phyloP scores from a whole-genome alignment of 1,140 invertebrate genomes.

The Homalodisca vitripennis region DNA sequence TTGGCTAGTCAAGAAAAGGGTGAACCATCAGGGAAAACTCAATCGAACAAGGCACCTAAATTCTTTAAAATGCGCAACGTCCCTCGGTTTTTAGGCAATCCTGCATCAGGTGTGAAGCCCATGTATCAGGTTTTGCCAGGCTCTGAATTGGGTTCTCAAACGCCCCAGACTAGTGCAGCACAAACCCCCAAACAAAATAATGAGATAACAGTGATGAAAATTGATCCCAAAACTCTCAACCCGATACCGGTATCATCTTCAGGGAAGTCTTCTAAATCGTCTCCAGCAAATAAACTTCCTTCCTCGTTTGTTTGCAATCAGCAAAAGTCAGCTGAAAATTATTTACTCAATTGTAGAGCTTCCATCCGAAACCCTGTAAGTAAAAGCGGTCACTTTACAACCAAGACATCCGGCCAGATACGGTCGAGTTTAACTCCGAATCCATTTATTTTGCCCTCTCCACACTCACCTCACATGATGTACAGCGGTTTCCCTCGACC shows the following conservation, averaged over 20 bases:
- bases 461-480: slow-evolving; percentile 31
- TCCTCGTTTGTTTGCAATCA: not conserved
- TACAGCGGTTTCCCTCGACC: slow-evolving; percentile 30
- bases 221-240: slow-evolving; percentile 60
- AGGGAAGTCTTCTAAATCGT: not conserved
- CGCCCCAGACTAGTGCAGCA: not conserved
- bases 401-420: slow-evolving; percentile 32
- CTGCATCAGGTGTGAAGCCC: slow-evolving; percentile 59
- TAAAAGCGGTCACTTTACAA: slow-evolving; percentile 9
- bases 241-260: slow-evolving; percentile 48
- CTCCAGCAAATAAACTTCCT: not conserved
- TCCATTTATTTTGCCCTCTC: slow-evolving; percentile 29
- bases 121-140: slow-evolving; percentile 52
- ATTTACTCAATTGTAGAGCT: slow-evolving; percentile 26
- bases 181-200: slow-evolving; percentile 38
- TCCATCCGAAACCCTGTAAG: slow-evolving; percentile 27
- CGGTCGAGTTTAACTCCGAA: slow-evolving; percentile 34
- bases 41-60: slow-evolving; percentile 53
- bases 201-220: slow-evolving; percentile 55
- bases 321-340: slow-evolving; percentile 34
- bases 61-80: slow-evolving; percentile 60
- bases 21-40: slow-evolving; percentile 45
- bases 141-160: slow-evolving; percentile 15
- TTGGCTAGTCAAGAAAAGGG: slow-evolving; percentile 38
- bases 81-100: slow-evolving; percentile 59